A percentile compares a stretch with the other conserved stretches of the same genome.
phyloP scores from a whole-genome alignment of 2,797 vertebrate genomes.

The Otolemur crassicaudatus region DNA sequence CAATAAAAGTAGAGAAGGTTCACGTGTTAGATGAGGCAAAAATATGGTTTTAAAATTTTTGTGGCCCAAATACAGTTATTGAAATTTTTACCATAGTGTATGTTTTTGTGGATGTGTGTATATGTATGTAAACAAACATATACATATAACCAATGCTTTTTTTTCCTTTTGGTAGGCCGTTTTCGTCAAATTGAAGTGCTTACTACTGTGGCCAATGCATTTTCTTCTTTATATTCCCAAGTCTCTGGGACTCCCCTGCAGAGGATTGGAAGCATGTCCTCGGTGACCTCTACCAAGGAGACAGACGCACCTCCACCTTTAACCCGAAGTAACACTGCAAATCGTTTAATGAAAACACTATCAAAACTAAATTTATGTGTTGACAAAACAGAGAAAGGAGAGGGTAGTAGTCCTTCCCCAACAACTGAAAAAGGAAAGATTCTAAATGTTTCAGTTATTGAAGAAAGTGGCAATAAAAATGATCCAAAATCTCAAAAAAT shows the following conservation, averaged over 20 bases:
- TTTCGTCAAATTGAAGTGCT: conserved; percentile 99
- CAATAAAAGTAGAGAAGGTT: background rate
- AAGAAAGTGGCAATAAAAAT: conserved; percentile 85
- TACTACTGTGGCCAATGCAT: conserved; percentile 97
- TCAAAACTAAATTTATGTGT: conserved; percentile 91
- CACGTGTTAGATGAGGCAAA: background rate
- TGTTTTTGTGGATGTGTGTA: background rate
- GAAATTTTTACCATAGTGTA: background rate
- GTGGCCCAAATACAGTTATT: background rate
- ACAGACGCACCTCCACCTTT: conserved; percentile 86
- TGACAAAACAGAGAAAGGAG: conserved; percentile 81
- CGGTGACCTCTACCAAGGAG: conserved; percentile 87
- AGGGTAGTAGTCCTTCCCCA: conserved; percentile 77
- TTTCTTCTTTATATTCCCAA: conserved; percentile 97
- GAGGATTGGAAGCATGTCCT: conserved; percentile 91
- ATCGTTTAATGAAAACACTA: conserved; percentile 93
- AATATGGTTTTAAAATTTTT: conserved; percentile 46
- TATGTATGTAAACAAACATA: too few relatives aligned
- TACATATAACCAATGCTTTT: conserved; percentile 39
- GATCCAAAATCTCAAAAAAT: conserved; percentile 89
- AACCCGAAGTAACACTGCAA: conserved; percentile 92
- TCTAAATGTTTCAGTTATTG: conserved; percentile 65
- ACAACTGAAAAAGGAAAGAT: conserved; percentile 80
- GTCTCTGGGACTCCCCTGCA: conserved; percentile 95
- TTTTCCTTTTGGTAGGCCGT: conserved; percentile 90